phyloP scores from a whole-genome alignment of 2,888 invertebrate genomes.

The Callyntrura sp. region DNA sequence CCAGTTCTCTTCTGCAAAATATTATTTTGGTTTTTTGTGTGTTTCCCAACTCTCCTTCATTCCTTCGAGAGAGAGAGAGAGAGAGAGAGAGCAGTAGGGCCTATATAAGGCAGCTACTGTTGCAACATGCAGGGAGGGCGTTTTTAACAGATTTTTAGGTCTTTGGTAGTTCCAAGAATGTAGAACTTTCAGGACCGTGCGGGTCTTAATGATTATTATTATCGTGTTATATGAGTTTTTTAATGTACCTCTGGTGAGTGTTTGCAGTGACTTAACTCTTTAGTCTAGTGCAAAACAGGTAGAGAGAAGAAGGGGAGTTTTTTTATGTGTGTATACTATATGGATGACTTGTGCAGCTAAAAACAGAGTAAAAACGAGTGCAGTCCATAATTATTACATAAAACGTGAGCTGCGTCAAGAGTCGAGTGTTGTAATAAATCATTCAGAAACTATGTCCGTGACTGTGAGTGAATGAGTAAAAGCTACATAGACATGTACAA shows the following conservation, averaged over 20 bases:
- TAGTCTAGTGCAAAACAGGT: slow-evolving; percentile 56
- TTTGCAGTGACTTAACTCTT: slow-evolving; percentile 10
- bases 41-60: slow-evolving; percentile 26
- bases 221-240: slow-evolving; percentile 37
- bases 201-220: slow-evolving; percentile 45
- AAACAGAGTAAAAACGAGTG: slow-evolving; percentile 58
- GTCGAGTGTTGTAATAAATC: slow-evolving; percentile 71
- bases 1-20: not conserved
- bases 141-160: too few relatives aligned
- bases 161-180: not conserved
- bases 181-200: not conserved
- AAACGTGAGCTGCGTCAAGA: slow-evolving; percentile 72
- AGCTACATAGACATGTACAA: slow-evolving; percentile 19
- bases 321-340: not conserved
- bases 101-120: not conserved
- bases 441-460: slow-evolving; percentile 75
- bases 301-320: slow-evolving; percentile 16
- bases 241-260: not conserved
- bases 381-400: slow-evolving; percentile 72
- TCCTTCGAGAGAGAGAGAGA: too few relatives aligned
- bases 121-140: too few relatives aligned
- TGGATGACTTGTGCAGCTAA: slow-evolving; percentile 32
- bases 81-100: slow-evolving; percentile 19
- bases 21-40: slow-evolving; percentile 2
- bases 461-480: slow-evolving; percentile 73